A percentile compares a stretch with the other conserved stretches of the same genome.
Evolutionary conservation across 2,113 vertebrate species (phyloP).

Genomic region (Notothenia rossii): DNA sequence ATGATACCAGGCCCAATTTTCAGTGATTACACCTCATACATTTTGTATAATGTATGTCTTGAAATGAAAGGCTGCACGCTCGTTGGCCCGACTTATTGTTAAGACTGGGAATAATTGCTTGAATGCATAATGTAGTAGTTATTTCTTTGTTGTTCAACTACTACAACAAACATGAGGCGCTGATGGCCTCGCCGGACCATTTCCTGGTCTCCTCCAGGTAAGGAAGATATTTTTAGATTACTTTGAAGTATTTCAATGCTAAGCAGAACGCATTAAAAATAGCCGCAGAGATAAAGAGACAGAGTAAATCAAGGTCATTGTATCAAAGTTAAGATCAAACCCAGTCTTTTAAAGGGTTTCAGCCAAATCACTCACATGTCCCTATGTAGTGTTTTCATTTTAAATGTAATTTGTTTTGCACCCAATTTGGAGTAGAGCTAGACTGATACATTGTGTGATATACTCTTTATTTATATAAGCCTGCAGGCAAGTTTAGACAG

Average conservation of each 20-base stretch:
- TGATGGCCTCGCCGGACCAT: conserved; percentile 33
- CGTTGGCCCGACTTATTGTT: conserved; percentile 23
- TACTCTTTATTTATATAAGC: not conserved
- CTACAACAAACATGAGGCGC: conserved; percentile 24
- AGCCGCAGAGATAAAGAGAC: conserved; percentile 5
- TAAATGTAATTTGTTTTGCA: not conserved
- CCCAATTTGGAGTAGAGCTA: not conserved
- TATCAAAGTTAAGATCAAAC: not conserved
- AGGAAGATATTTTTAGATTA: conserved; percentile 51
- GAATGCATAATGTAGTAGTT: conserved; percentile 55
- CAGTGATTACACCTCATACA: conserved; percentile 51
- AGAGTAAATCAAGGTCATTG: conserved; percentile 20
- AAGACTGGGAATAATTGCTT: conserved; percentile 36
- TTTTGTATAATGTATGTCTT: conserved; percentile 27
- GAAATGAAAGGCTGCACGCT: conserved; percentile 38
- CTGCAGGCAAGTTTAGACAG: not conserved
- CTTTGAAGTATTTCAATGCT: conserved; percentile 62
- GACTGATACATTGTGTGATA: not conserved
- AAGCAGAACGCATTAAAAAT: not conserved
- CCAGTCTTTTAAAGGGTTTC: not conserved
- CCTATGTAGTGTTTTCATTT: not conserved
- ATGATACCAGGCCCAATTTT: conserved; percentile 54
- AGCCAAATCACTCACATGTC: conserved; percentile 1
- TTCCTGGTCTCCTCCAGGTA: conserved; percentile 40
- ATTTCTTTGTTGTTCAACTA: conserved; percentile 46